phyloP scores from a whole-genome alignment of 2,797 vertebrate species.

The Poeciliopsis infans region DNA sequence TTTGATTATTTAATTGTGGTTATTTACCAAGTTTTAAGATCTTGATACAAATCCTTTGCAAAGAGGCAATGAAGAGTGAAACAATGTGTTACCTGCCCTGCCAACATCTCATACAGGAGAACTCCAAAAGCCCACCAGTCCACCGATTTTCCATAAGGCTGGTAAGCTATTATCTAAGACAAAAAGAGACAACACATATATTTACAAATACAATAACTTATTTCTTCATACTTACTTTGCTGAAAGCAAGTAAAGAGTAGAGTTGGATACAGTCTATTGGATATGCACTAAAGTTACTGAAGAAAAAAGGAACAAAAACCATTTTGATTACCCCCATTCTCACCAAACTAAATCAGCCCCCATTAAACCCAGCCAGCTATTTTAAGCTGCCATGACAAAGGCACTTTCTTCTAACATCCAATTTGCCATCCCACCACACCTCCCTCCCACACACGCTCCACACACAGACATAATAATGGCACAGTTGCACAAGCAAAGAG shows the following conservation, averaged over 20 bases:
- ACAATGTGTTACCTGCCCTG: slow-evolving; percentile 88
- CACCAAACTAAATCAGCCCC: slow-evolving; percentile 40
- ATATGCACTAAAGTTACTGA: slow-evolving; percentile 1
- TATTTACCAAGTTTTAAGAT: background rate
- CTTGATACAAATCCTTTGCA: background rate
- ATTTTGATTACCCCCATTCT: slow-evolving; percentile 13
- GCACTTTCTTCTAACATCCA: slow-evolving; percentile 56
- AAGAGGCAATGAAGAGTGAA: slow-evolving; percentile 1
- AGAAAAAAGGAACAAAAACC: slow-evolving; percentile 6
- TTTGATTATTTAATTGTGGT: background rate
- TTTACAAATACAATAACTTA: background rate
- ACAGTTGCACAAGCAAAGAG: slow-evolving; percentile 18
- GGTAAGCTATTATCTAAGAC: slow-evolving; percentile 96
- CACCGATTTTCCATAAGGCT: slow-evolving; percentile 97
- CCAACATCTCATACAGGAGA: slow-evolving; percentile 97
- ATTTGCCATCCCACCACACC: slow-evolving; percentile 59
- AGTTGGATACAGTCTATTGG: background rate
- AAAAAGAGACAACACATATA: slow-evolving; percentile 3
- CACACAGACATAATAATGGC: slow-evolving; percentile 42
- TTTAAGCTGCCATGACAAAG: slow-evolving; percentile 69
- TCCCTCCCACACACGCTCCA: slow-evolving; percentile 46
- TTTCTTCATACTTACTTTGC: background rate
- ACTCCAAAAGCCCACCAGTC: slow-evolving; percentile 99
- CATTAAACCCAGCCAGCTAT: slow-evolving; percentile 64
- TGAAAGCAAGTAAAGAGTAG: background rate